Base-by-base conservation (phyloP, 2,113 vertebrate species). In the Ia io region DNA sequence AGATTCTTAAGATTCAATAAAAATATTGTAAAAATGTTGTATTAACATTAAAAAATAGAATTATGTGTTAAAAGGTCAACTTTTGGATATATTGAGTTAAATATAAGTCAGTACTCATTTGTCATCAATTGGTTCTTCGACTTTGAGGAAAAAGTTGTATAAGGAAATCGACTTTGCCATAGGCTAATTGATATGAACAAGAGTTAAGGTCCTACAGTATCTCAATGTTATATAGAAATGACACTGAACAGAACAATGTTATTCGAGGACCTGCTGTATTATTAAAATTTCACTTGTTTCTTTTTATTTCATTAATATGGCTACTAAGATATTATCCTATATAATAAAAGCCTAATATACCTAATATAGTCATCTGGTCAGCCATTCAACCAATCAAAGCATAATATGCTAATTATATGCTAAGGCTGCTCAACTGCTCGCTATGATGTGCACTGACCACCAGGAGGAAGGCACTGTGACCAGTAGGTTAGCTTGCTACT, bases 1-100 rank as follows among this genome's bases (percentile, higher is more conserved):
- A 85, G 42, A 91, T 51, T 88, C 70, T 84, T 40, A 91, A 91
- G 25, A 88, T 40, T 92, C 73, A 61, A 95, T 84, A 70, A 86
- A 76, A 86, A 73, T 16, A 61, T 76, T 47, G 35, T 32, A 47
- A 92, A 92, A 93, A 76, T 28, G 70, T 17, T 40, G 0, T 10
- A 90, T 47, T 53, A 85, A 32, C n/a, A 90, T 69, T 78, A 59
- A 13, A 91, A 37, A 28, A 74, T 42, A 76, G 73, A 73, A 79
- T 47, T 91, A 40, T 49, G 71, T 65, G 4, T 92, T 90, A 44
- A 93, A 88, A 49, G 17, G 2, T 67, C 59, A 83, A 40, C 56
- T 70, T 87, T n/a, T 30, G 3, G 6, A 16, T 77, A 85, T 56
- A 35, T 0, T 76, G 32, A 86, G 1, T 92, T 91, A 92, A 51